These are phyloP conservation scores for Characodon lateralis DNA, from an alignment of 2,797 vertebrate genomes.

Conservation along the genomic window DNA sequence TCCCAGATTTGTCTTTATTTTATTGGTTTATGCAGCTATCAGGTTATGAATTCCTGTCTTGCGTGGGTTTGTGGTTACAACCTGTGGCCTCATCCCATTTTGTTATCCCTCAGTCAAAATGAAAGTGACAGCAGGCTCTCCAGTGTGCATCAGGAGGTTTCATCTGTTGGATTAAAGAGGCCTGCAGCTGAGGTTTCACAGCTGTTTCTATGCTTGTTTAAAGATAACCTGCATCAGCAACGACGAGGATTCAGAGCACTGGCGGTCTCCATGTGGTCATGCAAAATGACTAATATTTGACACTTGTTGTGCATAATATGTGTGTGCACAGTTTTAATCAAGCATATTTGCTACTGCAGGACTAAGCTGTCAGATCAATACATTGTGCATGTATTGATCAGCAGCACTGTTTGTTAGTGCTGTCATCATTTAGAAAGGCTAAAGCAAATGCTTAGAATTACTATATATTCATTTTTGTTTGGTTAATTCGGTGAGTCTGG, in stretches of 20 bases:
- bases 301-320: slow-evolving; percentile 43
- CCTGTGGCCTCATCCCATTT: slow-evolving; percentile 40
- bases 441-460: not conserved
- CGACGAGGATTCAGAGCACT: slow-evolving; percentile 40
- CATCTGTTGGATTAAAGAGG: slow-evolving; percentile 71
- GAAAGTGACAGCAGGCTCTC: slow-evolving; percentile 53
- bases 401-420: slow-evolving; percentile 5
- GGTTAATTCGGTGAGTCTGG: slow-evolving; percentile 4
- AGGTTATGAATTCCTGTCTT: slow-evolving; percentile 24
- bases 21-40: slow-evolving; percentile 1
- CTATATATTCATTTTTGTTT: slow-evolving; percentile 5
- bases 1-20: slow-evolving; percentile 9
- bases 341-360: slow-evolving; percentile 19
- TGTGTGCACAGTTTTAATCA: slow-evolving; percentile 25
- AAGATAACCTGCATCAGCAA: slow-evolving; percentile 68
- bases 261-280: slow-evolving; percentile 51
- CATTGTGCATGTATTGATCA: slow-evolving; percentile 5
- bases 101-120: slow-evolving; percentile 52
- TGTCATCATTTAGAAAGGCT: slow-evolving; percentile 3
- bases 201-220: slow-evolving; percentile 69
- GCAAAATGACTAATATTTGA: slow-evolving; percentile 47
- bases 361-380: slow-evolving; percentile 19
- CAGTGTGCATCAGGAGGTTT: slow-evolving; percentile 41
- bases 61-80: slow-evolving; percentile 14
- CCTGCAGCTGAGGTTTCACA: slow-evolving; percentile 59